phyloP scores from a whole-genome alignment of 1,140 invertebrate species.

The Forficula auricularia region DNA sequence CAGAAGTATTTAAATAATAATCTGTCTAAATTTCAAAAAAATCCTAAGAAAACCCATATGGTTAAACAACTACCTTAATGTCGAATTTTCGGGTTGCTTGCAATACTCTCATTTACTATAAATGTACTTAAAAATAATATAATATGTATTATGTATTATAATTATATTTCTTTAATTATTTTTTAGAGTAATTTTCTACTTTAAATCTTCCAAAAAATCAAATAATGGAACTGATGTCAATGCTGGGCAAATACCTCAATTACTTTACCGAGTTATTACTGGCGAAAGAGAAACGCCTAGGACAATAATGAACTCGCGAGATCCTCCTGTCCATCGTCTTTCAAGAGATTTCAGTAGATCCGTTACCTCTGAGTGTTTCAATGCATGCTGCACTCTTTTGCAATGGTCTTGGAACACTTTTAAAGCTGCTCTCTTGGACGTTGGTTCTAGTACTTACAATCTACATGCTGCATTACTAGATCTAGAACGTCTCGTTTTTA shows the following conservation, averaged over 20 bases:
- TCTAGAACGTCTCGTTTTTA: constrained; percentile 72
- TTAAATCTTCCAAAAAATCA: constrained; percentile 91
- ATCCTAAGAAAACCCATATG: too few relatives aligned
- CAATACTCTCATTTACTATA: too few relatives aligned
- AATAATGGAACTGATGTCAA: constrained; percentile 99
- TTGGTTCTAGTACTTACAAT: constrained; percentile 21
- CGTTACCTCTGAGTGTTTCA: constrained; percentile 48
- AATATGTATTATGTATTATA: too few relatives aligned
- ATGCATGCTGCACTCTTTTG: constrained; percentile 58
- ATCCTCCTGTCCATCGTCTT: constrained; percentile 57
- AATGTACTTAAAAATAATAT: too few relatives aligned
- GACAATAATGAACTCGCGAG: constrained; percentile 22
- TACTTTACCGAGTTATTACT: constrained; percentile 68
- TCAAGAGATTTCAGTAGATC: constrained; percentile 57
- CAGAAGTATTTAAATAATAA: too few relatives aligned
- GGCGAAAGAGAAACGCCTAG: constrained; percentile 41
- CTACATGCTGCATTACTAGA: constrained; percentile 36
- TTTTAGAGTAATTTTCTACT: constrained; percentile 73
- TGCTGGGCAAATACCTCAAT: constrained; percentile 89
- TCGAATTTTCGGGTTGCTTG: too few relatives aligned
- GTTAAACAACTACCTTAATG: too few relatives aligned
- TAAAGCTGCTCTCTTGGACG: constrained; percentile 43
- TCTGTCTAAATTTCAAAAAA: too few relatives aligned
- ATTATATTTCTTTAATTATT: constrained; percentile 12
- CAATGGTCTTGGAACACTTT: constrained; percentile 69